Evolutionary conservation across 2,888 invertebrate genomes (phyloP).

Genomic region (Pristionchus entomophagus): DNA sequence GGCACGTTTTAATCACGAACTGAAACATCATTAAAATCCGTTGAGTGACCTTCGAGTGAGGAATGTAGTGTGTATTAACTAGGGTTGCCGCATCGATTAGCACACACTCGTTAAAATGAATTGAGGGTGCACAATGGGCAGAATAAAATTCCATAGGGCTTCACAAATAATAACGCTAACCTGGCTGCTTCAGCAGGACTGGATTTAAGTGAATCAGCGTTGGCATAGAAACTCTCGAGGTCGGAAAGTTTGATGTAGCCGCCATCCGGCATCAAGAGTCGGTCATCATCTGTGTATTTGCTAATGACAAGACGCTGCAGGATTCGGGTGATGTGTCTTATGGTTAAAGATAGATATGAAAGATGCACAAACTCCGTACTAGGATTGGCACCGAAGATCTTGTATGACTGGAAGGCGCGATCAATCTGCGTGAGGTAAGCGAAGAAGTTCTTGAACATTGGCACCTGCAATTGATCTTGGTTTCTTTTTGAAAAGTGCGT

Average conservation of each 20-base stretch:
- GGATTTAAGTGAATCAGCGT: conserved; percentile 64
- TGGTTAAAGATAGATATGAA: not conserved
- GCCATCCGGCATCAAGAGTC: conserved; percentile 71
- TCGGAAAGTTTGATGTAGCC: conserved; percentile 68
- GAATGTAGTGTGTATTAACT: too few species aligned
- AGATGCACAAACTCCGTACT: not conserved
- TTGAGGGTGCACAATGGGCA: too few species aligned
- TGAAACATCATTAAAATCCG: too few species aligned
- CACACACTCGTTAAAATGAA: too few species aligned
- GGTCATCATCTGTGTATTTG: conserved; percentile 69
- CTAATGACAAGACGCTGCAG: too few species aligned
- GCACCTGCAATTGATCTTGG: conserved; percentile 58
- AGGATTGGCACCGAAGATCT: conserved; percentile 62
- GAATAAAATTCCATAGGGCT: too few species aligned
- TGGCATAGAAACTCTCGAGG: conserved; percentile 68
- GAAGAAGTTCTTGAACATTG: conserved; percentile 70
- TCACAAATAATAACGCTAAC: conserved; percentile 52
- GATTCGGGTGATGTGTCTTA: too few species aligned
- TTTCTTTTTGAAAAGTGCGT: too few species aligned
- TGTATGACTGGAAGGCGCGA: conserved; percentile 69
- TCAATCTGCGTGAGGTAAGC: conserved; percentile 72
- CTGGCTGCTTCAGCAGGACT: conserved; percentile 67
- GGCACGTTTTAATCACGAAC: too few species aligned
- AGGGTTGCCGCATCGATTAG: too few species aligned
- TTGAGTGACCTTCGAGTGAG: too few species aligned